Conservation (phyloP, 2,888 invertebrate species). For the Mayetiola destructor region DNA sequence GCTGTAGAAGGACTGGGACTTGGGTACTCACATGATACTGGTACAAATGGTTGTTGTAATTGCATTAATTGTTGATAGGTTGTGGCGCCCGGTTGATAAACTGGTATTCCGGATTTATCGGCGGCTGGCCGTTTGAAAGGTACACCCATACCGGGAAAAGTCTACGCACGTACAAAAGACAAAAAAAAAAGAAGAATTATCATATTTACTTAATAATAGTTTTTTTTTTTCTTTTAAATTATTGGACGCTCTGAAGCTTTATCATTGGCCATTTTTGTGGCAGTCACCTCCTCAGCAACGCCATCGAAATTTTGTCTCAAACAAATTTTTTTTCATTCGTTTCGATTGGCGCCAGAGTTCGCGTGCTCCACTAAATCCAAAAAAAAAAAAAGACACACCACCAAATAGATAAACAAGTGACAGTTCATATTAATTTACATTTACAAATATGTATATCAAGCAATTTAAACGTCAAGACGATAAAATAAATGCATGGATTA, state of each 20-base stretch:
- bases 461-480: no score
- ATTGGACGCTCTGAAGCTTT: neutral
- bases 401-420: no score
- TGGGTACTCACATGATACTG: conserved; percentile 95
- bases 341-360: no score
- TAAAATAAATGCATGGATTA: no score
- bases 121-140: conserved; percentile 93
- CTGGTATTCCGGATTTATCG: conserved; percentile 91
- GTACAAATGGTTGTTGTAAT: conserved; percentile 87
- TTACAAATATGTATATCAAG: no score
- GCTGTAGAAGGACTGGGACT: conserved; percentile 25
- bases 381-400: no score
- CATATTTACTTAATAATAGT: neutral
- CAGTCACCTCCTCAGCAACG: no score
- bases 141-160: conserved; percentile 58
- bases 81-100: conserved; percentile 83
- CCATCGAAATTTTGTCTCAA: no score
- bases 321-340: neutral
- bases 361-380: no score
- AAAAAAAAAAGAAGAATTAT: neutral
- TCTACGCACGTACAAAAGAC: no score
- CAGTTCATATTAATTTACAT: no score
- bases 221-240: neutral
- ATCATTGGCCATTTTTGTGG: neutral
- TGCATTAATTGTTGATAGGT: conserved; percentile 93